These are phyloP conservation scores for Sterna hirundo DNA, from an alignment of 2,113 vertebrate species.

Conservation along the genomic window DNA sequence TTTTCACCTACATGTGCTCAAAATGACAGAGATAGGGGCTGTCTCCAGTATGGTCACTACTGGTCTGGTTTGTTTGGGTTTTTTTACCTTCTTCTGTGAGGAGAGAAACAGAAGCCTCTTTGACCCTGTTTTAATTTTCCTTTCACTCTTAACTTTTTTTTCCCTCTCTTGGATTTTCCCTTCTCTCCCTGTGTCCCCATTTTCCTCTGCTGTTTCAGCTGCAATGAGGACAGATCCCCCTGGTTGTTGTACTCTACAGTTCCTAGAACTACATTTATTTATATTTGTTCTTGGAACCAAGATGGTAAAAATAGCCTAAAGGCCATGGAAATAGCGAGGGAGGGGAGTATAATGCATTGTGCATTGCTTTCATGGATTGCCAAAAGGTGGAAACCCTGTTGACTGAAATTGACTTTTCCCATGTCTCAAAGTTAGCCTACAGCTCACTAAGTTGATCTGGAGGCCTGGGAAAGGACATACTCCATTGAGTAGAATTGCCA, in stretches of 20 bases:
- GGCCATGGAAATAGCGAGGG: constrained; percentile 17
- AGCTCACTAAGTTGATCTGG: not conserved
- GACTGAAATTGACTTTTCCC: constrained; percentile 48
- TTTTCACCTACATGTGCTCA: not conserved
- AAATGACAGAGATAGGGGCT: not conserved
- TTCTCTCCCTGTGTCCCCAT: not conserved
- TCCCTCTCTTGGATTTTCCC: not conserved
- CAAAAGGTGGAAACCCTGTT: constrained; percentile 41
- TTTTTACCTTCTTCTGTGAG: not conserved
- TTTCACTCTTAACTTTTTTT: not conserved
- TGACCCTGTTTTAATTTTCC: not conserved
- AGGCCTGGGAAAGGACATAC: constrained; percentile 47
- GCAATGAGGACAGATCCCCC: not conserved
- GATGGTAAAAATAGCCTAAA: constrained; percentile 30
- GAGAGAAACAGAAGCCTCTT: not conserved
- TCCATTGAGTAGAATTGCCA: not conserved
- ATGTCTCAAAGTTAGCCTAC: not conserved
- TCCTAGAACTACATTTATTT: constrained; percentile 37
- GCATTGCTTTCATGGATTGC: constrained; percentile 25
- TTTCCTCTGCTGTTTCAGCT: constrained; percentile 37
- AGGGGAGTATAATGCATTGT: not conserved
- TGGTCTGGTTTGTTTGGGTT: not conserved
- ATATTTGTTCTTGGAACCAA: constrained; percentile 16
- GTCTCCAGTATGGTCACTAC: not conserved
- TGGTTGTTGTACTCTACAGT: not conserved